phyloP scores from a whole-genome alignment of 2,113 vertebrate species.

The Trinectes maculatus region DNA sequence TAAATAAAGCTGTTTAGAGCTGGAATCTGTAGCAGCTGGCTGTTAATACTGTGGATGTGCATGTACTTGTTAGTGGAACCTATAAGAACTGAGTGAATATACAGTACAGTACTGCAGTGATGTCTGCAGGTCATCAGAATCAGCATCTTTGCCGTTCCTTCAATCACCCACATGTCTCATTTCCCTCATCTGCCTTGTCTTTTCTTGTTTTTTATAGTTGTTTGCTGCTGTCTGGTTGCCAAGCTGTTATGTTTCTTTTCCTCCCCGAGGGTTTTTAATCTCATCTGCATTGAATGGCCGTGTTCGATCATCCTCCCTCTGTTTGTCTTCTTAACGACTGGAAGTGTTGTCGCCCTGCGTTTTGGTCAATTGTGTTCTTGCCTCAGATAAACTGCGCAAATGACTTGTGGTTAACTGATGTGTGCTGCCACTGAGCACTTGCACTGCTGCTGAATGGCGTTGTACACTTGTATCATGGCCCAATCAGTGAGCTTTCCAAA shows the following conservation, averaged over 20 bases:
- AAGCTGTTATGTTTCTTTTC: neutral
- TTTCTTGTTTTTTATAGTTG: slow-evolving; percentile 1
- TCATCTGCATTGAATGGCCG: slow-evolving; percentile 18
- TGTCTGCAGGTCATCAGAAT: neutral
- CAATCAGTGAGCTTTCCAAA: neutral
- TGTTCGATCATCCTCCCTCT: slow-evolving; percentile 1
- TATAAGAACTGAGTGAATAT: too few relatives aligned
- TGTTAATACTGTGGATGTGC: too few relatives aligned
- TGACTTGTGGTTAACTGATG: slow-evolving; percentile 29
- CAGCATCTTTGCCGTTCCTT: neutral
- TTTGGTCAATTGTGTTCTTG: slow-evolving; percentile 27
- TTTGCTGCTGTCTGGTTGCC: neutral
- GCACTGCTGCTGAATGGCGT: neutral
- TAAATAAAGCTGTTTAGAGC: neutral
- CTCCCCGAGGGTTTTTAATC: neutral
- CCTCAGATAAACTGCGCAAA: neutral
- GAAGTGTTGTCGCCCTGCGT: slow-evolving; percentile 11
- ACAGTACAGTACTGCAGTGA: neutral
- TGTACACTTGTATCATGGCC: neutral
- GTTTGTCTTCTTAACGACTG: slow-evolving; percentile 24
- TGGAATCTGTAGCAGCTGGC: too few relatives aligned
- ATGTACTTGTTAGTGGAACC: too few relatives aligned
- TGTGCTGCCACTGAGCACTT: slow-evolving; percentile 7
- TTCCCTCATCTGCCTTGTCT: neutral
- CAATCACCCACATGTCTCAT: neutral